Conservation (phyloP, 2,797 vertebrate species). For the Trachops cirrhosus region DNA sequence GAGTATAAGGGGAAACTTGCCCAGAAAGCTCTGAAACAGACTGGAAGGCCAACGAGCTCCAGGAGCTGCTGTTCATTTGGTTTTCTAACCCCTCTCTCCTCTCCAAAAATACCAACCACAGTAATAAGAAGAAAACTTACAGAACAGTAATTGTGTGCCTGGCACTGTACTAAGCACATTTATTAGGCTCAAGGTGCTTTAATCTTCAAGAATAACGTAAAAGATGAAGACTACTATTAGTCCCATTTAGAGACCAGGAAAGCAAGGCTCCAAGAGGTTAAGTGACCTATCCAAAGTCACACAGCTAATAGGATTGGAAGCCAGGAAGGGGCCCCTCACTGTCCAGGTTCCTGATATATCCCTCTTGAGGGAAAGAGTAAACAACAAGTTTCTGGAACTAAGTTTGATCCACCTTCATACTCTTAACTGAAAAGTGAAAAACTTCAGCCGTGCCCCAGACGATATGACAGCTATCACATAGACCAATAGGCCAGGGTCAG, state of each 20-base stretch:
- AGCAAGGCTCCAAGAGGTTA: slow-evolving; percentile 12
- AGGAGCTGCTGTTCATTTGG: background rate
- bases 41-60: background rate
- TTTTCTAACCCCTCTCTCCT: background rate
- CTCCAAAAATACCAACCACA: background rate
- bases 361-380: background rate
- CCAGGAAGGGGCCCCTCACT: background rate
- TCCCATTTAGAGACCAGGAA: slow-evolving; percentile 15
- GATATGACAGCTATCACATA: background rate
- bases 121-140: background rate
- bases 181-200: background rate
- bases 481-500: background rate
- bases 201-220: background rate
- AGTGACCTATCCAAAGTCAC: background rate
- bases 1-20: background rate
- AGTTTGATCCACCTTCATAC: background rate
- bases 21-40: background rate
- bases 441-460: background rate
- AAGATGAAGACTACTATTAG: background rate
- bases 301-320: background rate
- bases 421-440: background rate
- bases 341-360: background rate
- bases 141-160: background rate
- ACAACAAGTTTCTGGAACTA: slow-evolving; percentile 6
- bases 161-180: background rate